Base-by-base conservation (phyloP, 37 sponge, comb jelly and placozoan genomes). In the Cladorhizidae sp. region DNA sequence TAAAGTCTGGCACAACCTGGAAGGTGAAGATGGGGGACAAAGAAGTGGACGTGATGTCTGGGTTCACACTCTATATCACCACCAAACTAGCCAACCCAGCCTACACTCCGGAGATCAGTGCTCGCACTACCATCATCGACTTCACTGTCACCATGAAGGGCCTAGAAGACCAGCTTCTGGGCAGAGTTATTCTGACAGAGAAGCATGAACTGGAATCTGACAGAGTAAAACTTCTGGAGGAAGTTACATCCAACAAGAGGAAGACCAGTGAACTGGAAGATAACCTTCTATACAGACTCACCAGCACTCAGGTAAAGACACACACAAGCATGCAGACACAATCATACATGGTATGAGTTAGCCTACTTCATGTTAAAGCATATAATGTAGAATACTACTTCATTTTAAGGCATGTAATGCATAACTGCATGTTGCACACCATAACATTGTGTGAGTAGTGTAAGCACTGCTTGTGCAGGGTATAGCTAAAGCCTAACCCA, bases 121-220 rank as follows among this genome's bases (percentile, higher is more conserved):
- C 99, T 28, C 86, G 93, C 23, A 96, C 97, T 2, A 81, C 93
- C 57, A 98, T 98, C 74, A 94, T 98, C 28, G 99, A 98, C 68
- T 98, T 98, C 88, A 98, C 99, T 26, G 99, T 98, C 51, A 98
- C 99, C 17, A 98, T 98, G 99, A 93, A 96, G 77, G 99, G 99
- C 1, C 86, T 98, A 50, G 99, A 96, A 73, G 99, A 96, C 72
- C 99, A 98, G 91, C 85, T 98, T 0, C 91, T 98, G 32, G 99
- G 99, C 22, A 65, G 97, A n/a, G 99, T 98, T n/a, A 98, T 98
- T 25, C 82, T 94, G 43, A 92, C 88, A 38, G 99, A 98, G 93
- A 98, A 98, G 68, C 92, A 92, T 33, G 98, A 98, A 80, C 77
- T 98, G 65, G 99, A 98, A 77, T 68, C 90, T 40, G 99, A 98